phyloP scores from a whole-genome alignment of 2,797 vertebrate species.

The Paguma larvata region DNA sequence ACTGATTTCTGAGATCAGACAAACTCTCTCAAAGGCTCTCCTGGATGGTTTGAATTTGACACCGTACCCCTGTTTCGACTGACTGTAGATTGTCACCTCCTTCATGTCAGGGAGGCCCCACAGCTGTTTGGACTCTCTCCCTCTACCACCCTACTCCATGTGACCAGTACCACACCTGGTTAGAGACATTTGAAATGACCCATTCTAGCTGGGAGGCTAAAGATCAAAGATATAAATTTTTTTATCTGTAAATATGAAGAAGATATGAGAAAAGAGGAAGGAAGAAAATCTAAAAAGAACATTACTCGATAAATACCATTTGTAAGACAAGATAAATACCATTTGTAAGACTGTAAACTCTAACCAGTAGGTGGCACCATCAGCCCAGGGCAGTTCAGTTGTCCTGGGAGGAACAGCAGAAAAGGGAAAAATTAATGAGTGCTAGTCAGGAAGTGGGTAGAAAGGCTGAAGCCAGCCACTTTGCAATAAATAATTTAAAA shows the following conservation, averaged over 20 bases:
- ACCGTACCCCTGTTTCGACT: fast-evolving
- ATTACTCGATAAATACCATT: not conserved
- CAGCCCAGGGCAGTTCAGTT: not conserved
- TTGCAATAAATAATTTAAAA: not conserved
- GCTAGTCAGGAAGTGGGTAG: not conserved
- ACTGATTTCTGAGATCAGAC: not conserved
- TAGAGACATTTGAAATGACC: not conserved
- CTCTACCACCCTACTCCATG: not conserved
- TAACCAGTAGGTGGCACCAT: not conserved
- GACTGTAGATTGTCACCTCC: not conserved
- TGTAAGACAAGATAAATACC: not conserved
- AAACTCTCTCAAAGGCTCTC: not conserved
- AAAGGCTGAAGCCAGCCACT: not conserved
- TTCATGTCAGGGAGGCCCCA: not conserved
- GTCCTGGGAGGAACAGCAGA: not conserved
- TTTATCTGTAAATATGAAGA: not conserved
- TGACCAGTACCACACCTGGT: not conserved
- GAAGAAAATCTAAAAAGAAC: not conserved
- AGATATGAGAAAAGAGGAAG: not conserved
- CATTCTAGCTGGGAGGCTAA: not conserved
- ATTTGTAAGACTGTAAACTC: not conserved
- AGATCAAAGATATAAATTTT: not conserved
- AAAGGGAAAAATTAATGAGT: not conserved
- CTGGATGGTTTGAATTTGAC: not conserved
- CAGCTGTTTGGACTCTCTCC: too few species aligned